Conservation (phyloP, 2,888 invertebrate species). For the Lacanobia wlatinum region DNA sequence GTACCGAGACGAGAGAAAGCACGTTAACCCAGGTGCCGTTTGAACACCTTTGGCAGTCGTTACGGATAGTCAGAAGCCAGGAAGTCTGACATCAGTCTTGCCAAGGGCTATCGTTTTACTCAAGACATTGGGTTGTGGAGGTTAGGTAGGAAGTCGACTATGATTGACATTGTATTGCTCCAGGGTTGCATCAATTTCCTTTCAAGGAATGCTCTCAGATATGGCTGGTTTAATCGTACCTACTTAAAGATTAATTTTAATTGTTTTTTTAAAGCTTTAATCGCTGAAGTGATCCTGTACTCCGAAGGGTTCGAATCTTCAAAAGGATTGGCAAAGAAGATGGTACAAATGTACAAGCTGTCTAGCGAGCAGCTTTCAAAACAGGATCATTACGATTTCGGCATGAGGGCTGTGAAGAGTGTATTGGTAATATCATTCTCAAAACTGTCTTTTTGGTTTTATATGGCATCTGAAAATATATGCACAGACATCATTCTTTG, state of each 20-base stretch:
- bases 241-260: neutral
- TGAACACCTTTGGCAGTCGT: too few species aligned
- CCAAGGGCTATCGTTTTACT: too few species aligned
- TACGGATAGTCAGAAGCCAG: too few species aligned
- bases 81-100: too few species aligned
- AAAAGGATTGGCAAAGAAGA: conserved; percentile 96
- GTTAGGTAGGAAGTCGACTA: neutral
- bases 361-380: conserved; percentile 97
- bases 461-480: neutral
- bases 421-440: conserved; percentile 91
- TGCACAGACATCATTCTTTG: neutral
- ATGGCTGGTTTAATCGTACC: neutral
- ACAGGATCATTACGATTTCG: conserved; percentile 98
- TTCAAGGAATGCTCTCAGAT: neutral
- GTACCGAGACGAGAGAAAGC: too few species aligned
- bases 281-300: conserved; percentile 98
- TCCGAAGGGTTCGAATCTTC: conserved; percentile 98
- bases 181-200: neutral
- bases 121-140: too few species aligned
- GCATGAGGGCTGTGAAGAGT: conserved; percentile 98
- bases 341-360: conserved; percentile 98
- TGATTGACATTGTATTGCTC: neutral
- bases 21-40: too few species aligned
- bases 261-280: conserved; percentile 90
- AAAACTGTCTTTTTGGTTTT: neutral